Evolutionary conservation across 2,888 invertebrate species (phyloP).

Genomic region (Cerastoderma edule): DNA sequence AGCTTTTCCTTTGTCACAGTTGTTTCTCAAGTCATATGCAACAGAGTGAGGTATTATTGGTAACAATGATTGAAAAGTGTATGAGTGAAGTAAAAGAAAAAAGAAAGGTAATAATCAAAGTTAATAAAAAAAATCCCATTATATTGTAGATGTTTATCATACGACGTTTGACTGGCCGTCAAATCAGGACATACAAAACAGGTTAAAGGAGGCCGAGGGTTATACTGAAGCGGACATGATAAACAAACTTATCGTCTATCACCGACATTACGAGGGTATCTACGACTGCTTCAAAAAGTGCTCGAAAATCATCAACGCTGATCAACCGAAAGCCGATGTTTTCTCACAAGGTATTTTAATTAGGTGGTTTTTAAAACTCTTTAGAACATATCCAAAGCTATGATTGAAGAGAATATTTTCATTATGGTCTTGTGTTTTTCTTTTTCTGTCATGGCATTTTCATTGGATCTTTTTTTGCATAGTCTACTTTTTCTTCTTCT

Average conservation of each 20-base stretch:
- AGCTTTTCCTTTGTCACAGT: no score
- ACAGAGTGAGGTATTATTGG: no score
- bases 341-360: slow-evolving; percentile 80
- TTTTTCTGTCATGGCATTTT: no score
- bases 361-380: no score
- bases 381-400: no score
- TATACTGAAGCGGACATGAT: slow-evolving; percentile 80
- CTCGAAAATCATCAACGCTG: slow-evolving; percentile 81
- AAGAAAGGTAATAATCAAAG: neutral
- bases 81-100: no score
- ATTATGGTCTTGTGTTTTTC: no score
- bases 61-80: no score
- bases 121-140: neutral
- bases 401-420: no score
- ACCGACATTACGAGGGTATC: slow-evolving; percentile 80
- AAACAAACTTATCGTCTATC: slow-evolving; percentile 78
- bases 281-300: slow-evolving; percentile 74
- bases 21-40: no score
- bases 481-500: no score
- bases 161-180: slow-evolving; percentile 83
- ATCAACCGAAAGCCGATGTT: slow-evolving; percentile 84
- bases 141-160: slow-evolving; percentile 81
- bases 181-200: slow-evolving; percentile 74
- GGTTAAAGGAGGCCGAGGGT: slow-evolving; percentile 78
- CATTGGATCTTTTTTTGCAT: no score